These are phyloP conservation scores for Arizona elegans DNA, from an alignment of 2,113 vertebrate genomes.

Conservation along the genomic window DNA sequence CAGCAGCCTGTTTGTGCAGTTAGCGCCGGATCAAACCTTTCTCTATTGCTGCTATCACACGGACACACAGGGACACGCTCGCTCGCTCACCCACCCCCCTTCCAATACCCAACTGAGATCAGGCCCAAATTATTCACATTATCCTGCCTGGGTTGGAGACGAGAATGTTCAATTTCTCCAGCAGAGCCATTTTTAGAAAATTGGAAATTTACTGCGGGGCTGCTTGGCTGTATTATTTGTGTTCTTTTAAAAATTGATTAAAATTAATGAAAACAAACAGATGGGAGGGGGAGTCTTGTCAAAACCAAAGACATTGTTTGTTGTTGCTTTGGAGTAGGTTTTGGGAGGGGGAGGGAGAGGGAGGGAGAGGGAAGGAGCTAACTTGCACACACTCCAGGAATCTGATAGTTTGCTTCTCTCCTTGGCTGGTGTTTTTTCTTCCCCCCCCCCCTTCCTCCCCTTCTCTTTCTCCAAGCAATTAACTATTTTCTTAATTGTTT, in stretches of 20 bases:
- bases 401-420: slow-evolving; percentile 15
- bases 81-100: neutral
- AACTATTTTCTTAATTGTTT: slow-evolving; percentile 46
- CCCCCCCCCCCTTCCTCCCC: neutral
- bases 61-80: neutral
- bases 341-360: too few relatives aligned
- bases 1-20: neutral
- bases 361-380: neutral
- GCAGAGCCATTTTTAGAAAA: neutral
- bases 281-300: slow-evolving; percentile 19
- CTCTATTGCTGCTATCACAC: too few relatives aligned
- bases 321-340: neutral
- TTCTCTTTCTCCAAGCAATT: slow-evolving; percentile 5
- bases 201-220: slow-evolving; percentile 1
- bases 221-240: neutral
- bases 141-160: neutral
- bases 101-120: too few relatives aligned
- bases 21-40: neutral
- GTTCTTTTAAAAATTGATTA: slow-evolving; percentile 22
- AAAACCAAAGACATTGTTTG: slow-evolving; percentile 24
- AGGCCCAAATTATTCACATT: neutral
- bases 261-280: slow-evolving; percentile 39
- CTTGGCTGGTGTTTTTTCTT: too few relatives aligned
- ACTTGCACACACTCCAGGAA: neutral
- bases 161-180: slow-evolving; percentile 3